Evolutionary conservation across 1,140 invertebrate genomes (phyloP).

Genomic region (Drosophila sucinea): DNA sequence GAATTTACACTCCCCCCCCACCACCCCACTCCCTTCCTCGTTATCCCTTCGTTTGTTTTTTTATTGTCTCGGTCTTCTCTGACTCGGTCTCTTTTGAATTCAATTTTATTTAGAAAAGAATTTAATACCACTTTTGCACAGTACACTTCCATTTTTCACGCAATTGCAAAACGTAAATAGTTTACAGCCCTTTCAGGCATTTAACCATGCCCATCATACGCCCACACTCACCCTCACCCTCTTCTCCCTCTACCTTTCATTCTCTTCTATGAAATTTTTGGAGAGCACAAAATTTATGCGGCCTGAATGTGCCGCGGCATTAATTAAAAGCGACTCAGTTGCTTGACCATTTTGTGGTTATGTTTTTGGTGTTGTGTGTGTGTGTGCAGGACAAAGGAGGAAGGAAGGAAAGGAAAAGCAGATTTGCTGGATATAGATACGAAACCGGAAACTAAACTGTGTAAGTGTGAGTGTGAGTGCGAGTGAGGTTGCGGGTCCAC

Average conservation of each 20-base stretch:
- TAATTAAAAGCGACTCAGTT: conserved; percentile 73
- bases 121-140: conserved; percentile 2
- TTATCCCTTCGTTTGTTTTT: not conserved
- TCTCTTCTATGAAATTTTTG: conserved; percentile 9
- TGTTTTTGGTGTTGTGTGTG: conserved; percentile 22
- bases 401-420: conserved; percentile 5
- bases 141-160: conserved; percentile 6
- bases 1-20: not conserved
- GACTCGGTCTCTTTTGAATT: not conserved
- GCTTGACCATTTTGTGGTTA: conserved; percentile 56
- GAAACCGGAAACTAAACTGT: conserved; percentile 7
- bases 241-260: too few relatives aligned
- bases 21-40: not conserved
- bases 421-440: conserved; percentile 6
- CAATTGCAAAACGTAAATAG: conserved; percentile 7
- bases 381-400: too few relatives aligned
- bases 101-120: not conserved
- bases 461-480: too few relatives aligned
- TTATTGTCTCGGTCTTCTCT: not conserved
- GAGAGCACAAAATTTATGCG: conserved; percentile 55
- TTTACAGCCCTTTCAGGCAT: conserved; percentile 3
- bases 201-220: not conserved
- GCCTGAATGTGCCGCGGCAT: conserved; percentile 62
- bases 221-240: too few relatives aligned
- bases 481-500: not conserved